phyloP scores from a whole-genome alignment of 1,140 invertebrate genomes.

The Diploscapter pachys region DNA sequence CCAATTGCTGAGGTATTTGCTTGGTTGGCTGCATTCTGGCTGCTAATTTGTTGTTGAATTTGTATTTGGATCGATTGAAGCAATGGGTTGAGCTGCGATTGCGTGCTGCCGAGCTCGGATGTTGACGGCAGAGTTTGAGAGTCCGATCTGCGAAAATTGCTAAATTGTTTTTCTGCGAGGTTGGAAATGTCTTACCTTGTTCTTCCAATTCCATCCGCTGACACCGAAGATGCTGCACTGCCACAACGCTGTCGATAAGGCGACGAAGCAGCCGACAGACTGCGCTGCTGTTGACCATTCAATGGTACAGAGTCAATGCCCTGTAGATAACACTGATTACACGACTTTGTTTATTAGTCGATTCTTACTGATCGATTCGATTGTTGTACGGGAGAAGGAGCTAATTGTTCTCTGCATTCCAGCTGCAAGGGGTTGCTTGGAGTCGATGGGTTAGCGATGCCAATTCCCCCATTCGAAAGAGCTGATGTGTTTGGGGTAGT shows the following conservation, averaged over 20 bases:
- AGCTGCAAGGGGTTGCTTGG: background rate
- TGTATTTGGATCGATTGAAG: background rate
- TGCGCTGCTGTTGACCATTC: background rate
- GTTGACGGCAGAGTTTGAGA: background rate
- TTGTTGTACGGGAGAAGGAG: background rate
- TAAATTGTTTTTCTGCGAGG: background rate
- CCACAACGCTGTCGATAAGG: constrained; percentile 15
- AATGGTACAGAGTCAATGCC: background rate
- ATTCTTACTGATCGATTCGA: constrained; percentile 12
- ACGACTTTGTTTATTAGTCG: constrained; percentile 8
- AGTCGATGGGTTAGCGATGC: background rate
- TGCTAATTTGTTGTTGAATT: background rate
- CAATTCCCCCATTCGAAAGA: constrained; percentile 1
- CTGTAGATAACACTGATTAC: constrained; percentile 13
- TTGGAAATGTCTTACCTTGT: background rate
- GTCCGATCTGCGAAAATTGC: background rate
- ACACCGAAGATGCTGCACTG: constrained; percentile 8
- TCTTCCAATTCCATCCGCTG: constrained; percentile 6
- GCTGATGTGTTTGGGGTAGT: background rate
- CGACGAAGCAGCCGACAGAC: constrained; percentile 3
- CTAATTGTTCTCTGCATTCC: constrained; percentile 6
- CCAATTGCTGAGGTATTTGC: background rate
- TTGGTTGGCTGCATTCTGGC: constrained; percentile 8
- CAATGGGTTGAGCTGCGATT: constrained; percentile 10
- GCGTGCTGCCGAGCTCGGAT: background rate